Base-by-base conservation (phyloP, 2,113 vertebrate genomes). In the Oceanites oceanicus region DNA sequence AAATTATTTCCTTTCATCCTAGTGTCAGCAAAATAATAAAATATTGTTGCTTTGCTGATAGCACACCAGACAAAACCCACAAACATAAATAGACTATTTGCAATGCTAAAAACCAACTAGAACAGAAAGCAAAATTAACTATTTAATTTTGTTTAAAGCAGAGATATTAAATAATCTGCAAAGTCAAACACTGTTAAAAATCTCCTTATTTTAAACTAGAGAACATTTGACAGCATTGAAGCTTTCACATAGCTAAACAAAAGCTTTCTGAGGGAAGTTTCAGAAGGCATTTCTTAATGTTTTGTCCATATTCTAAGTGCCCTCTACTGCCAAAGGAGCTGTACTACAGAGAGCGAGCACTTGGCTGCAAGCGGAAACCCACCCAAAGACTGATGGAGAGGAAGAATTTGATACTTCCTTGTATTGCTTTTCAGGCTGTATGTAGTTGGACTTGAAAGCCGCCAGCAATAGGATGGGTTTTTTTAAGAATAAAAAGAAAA, bases 301-400 rank as follows among this genome's bases (percentile, higher is more conserved):
- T 98, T 98, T 98, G 95, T 97, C 96, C 98, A 98, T 98, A 98
- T 98, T 98, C 94, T 98, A 98, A 98, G 98, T 97, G 98, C 98
- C 98, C 98, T 98, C 98, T 98, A 98, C 98, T 98, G 98, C 97
- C 90, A 53, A 90, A 96, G 96, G 15, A 96, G 53, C 67, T 92
- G 94, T 80, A 98, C 91, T 97, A 86, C 97, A 96, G 50, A 75
- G 70, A 87, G 29, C 11, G 10, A 56, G 80, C 79, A 30, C 21
- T 27, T 13, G 6, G 0, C 53, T 32, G 76, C 15, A 40, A 66
- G 71, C 11, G n/a, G 72, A 95, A 97, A 95, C 56, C 76, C 85
- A 84, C 58, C 65, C 88, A 71, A 62, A 52, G 61, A 82, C 11
- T 86, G 80, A 74, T 6, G 91, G 78, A 89, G 78, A 90, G 73